A percentile compares a stretch with the other conserved stretches of the same genome.
These are phyloP conservation scores for Scaptomyza hsui DNA, from an alignment of 1,140 invertebrate species.

Conservation along the genomic window DNA sequence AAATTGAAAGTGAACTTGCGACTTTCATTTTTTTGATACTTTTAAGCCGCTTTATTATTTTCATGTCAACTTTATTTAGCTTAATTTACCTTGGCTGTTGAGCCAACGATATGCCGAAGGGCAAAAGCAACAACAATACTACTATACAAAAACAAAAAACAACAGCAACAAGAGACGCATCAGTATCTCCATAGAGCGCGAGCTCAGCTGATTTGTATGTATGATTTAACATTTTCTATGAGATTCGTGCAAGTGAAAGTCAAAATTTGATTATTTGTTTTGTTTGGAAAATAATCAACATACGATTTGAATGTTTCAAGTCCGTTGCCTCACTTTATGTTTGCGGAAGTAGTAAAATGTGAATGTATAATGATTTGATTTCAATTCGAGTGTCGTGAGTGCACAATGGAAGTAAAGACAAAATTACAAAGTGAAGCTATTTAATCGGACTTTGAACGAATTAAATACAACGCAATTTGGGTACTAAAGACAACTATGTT, in stretches of 20 bases:
- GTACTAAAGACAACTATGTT: too few relatives aligned
- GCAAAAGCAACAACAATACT: constrained; percentile 30
- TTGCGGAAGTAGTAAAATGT: constrained; percentile 52
- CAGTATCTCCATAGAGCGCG: constrained; percentile 7
- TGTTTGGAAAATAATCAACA: constrained; percentile 33
- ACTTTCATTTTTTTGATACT: constrained; percentile 81
- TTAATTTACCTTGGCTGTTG: constrained; percentile 74
- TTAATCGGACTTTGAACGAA: too few relatives aligned
- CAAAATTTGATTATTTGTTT: constrained; percentile 16
- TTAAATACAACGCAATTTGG: too few relatives aligned
- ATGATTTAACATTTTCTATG: constrained; percentile 47
- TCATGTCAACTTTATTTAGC: constrained; percentile 75
- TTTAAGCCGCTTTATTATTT: constrained; percentile 79
- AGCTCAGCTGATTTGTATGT: constrained; percentile 59
- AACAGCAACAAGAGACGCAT: constrained; percentile 30
- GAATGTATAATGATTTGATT: constrained; percentile 37
- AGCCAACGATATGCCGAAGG: constrained; percentile 45
- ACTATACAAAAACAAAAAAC: neutral
- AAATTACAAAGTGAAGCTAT: neutral
- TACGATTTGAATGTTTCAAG: constrained; percentile 55
- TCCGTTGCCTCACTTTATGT: constrained; percentile 53
- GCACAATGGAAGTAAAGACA: neutral
- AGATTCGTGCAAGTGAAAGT: constrained; percentile 61
- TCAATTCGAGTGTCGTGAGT: constrained; percentile 27
- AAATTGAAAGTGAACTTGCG: constrained; percentile 81